phyloP scores from a whole-genome alignment of 2,113 vertebrate genomes.

The Serinus canaria region DNA sequence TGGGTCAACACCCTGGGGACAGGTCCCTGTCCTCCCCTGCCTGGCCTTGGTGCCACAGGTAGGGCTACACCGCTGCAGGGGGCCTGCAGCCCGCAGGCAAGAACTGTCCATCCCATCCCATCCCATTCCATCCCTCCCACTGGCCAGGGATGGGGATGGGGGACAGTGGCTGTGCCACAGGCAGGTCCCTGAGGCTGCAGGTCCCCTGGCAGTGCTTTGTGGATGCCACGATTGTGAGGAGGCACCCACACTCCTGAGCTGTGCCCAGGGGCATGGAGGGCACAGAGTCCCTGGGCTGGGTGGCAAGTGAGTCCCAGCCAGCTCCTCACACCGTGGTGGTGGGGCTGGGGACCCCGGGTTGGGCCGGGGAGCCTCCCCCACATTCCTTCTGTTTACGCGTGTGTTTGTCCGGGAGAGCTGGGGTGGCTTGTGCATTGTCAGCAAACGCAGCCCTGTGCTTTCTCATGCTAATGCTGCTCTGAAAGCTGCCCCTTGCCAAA shows the following conservation, averaged over 20 bases:
- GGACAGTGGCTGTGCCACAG: not conserved
- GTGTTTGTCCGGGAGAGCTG: constrained; percentile 91
- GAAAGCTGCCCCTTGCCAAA: constrained; percentile 92
- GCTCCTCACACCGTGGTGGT: not conserved
- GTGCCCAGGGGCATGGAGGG: not conserved
- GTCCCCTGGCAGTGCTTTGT: fast-evolving
- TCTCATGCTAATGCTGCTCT: constrained; percentile 94
- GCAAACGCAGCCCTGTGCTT: constrained; percentile 88
- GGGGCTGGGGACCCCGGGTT: not conserved
- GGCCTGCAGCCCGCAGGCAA: not conserved
- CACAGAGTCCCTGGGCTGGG: not conserved
- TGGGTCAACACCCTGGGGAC: not conserved
- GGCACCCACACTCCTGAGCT: not conserved
- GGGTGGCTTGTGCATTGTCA: constrained; percentile 88
- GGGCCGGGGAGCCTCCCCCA: constrained; percentile 30
- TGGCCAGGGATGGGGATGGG: fast-evolving
- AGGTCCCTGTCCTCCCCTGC: not conserved
- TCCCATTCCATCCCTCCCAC: not conserved
- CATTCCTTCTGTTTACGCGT: constrained; percentile 96
- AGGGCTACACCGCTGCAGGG: not conserved
- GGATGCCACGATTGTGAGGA: not conserved
- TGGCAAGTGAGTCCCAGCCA: not conserved
- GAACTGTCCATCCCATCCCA: not conserved
- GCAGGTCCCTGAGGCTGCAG: not conserved
- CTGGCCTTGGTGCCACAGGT: not conserved